These are phyloP conservation scores for Scomberomorus guttatus DNA, from an alignment of 2,797 vertebrate species.

Conservation along the genomic window DNA sequence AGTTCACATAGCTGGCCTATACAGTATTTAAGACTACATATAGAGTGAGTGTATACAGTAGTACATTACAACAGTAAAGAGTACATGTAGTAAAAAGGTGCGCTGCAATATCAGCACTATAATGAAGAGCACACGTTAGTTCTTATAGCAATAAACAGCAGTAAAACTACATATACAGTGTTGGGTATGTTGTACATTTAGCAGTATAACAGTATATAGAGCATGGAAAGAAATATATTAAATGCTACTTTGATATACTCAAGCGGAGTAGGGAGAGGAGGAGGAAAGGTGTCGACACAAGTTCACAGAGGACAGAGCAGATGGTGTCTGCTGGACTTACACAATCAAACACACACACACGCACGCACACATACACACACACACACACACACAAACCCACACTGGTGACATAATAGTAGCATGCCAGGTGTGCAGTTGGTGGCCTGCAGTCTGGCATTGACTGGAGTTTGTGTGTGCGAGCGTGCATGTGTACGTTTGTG, in stretches of 20 bases:
- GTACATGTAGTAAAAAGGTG: neutral
- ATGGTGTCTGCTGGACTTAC: slow-evolving; percentile 82
- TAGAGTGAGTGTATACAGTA: neutral
- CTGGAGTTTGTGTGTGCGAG: slow-evolving; percentile 47
- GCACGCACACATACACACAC: slow-evolving; percentile 47
- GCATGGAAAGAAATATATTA: neutral
- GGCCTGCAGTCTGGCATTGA: slow-evolving; percentile 80
- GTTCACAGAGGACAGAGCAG: slow-evolving; percentile 84
- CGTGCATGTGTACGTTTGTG: slow-evolving; percentile 44
- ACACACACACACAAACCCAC: slow-evolving; percentile 45
- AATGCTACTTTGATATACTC: slow-evolving; percentile 33
- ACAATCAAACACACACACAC: slow-evolving; percentile 64
- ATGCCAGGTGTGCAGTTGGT: slow-evolving; percentile 85
- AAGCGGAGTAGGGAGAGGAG: slow-evolving; percentile 41
- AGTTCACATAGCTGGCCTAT: neutral
- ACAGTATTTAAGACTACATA: neutral
- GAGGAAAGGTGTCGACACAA: slow-evolving; percentile 71
- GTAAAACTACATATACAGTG: neutral
- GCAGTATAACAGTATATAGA: neutral
- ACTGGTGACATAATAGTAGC: slow-evolving; percentile 83
- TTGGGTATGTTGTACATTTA: neutral
- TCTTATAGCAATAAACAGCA: slow-evolving; percentile 4
- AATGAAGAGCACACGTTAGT: neutral
- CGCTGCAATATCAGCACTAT: neutral
- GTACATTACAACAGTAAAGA: neutral